Conservation (phyloP, 2,797 vertebrate genomes). For the Adelosebastes latens region DNA sequence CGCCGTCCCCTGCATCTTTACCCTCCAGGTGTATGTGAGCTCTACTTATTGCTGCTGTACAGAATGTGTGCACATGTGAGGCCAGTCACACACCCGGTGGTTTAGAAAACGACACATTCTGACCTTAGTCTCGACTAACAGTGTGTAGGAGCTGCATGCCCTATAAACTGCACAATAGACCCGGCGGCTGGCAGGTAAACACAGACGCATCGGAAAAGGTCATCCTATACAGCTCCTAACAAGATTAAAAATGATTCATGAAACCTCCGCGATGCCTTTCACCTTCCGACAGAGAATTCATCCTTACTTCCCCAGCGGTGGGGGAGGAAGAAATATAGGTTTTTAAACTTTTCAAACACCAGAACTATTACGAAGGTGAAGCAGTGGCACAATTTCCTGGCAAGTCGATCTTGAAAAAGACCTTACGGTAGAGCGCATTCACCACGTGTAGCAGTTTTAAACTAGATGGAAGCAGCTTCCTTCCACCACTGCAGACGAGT, state of each 20-base stretch:
- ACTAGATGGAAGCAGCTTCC: slow-evolving; percentile 2
- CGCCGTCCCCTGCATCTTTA: not conserved
- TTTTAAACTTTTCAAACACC: slow-evolving; percentile 28
- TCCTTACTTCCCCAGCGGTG: not conserved
- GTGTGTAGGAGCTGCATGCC: slow-evolving; percentile 57
- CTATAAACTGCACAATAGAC: slow-evolving; percentile 72
- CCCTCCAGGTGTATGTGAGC: not conserved
- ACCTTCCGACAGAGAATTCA: slow-evolving; percentile 47
- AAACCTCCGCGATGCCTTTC: slow-evolving; percentile 61
- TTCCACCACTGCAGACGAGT: slow-evolving; percentile 22
- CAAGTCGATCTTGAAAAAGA: slow-evolving; percentile 25
- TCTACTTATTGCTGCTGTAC: slow-evolving; percentile 5
- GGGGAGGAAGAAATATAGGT: not conserved
- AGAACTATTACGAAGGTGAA: slow-evolving; percentile 34
- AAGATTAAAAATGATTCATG: slow-evolving; percentile 83
- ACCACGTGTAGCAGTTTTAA: slow-evolving; percentile 2
- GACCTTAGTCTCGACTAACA: slow-evolving; percentile 68
- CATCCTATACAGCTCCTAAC: slow-evolving; percentile 78
- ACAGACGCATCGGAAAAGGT: slow-evolving; percentile 75
- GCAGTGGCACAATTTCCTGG: not conserved
- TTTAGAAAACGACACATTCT: slow-evolving; percentile 72
- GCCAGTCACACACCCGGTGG: slow-evolving; percentile 56
- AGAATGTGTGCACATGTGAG: slow-evolving; percentile 31
- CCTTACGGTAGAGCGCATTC: slow-evolving; percentile 4
- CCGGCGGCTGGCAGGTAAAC: slow-evolving; percentile 71